phyloP scores from a whole-genome alignment of 2,888 invertebrate genomes.

The Acleris laterana region DNA sequence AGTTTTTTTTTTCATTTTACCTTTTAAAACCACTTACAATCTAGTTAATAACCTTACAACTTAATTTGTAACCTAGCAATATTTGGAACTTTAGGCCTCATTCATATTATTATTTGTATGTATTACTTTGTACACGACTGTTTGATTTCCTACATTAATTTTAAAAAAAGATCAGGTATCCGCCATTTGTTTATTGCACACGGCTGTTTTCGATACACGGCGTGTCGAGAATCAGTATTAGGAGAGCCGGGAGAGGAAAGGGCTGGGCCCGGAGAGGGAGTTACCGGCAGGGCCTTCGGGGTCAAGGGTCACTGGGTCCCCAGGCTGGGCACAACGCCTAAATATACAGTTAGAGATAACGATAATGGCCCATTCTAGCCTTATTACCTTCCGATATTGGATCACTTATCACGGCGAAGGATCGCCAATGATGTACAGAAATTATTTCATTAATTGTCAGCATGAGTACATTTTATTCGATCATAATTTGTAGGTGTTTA shows the following conservation, averaged over 20 bases:
- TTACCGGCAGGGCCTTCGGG: constrained; percentile 54
- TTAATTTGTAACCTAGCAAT: too few species aligned
- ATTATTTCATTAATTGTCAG: constrained; percentile 6
- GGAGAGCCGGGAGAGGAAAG: constrained; percentile 47
- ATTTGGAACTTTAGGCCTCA: too few species aligned
- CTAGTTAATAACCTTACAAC: too few species aligned
- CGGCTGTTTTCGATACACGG: too few species aligned
- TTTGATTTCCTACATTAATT: too few species aligned
- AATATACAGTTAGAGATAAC: constrained; percentile 52
- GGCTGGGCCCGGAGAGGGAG: constrained; percentile 43
- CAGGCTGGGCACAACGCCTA: constrained; percentile 48
- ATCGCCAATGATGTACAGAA: constrained; percentile 28
- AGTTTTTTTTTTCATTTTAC: too few species aligned
- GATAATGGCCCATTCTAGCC: constrained; percentile 63
- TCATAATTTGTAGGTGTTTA: not conserved
- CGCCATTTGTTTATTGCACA: too few species aligned
- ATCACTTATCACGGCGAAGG: constrained; percentile 54
- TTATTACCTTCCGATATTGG: constrained; percentile 61
- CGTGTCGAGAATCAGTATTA: constrained; percentile 50
- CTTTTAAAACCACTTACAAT: too few species aligned
- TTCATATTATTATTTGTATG: too few species aligned
- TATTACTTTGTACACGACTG: too few species aligned
- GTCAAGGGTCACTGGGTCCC: constrained; percentile 67
- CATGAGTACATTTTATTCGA: not conserved
- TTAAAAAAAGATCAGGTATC: too few species aligned